phyloP scores from a whole-genome alignment of 2,888 invertebrate species.

The Rhingia rostrata region DNA sequence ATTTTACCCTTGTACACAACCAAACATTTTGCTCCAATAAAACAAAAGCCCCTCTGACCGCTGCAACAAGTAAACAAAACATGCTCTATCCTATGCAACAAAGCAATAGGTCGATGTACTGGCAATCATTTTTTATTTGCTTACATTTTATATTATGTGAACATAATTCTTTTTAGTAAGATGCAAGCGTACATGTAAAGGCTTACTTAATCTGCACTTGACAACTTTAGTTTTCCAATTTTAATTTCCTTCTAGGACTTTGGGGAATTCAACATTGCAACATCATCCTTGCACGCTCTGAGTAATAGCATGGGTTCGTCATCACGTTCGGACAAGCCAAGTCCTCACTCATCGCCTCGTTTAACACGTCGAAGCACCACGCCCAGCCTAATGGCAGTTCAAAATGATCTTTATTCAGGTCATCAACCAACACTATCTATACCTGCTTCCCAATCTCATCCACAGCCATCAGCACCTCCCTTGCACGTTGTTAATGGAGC shows the following conservation, averaged over 20 bases:
- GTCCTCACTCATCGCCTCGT: constrained; percentile 85
- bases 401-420: constrained; percentile 81
- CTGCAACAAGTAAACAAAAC: too few species aligned
- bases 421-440: constrained; percentile 78
- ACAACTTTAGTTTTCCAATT: constrained; percentile 33
- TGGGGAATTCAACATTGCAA: constrained; percentile 87
- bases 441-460: constrained; percentile 74
- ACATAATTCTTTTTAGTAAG: neutral
- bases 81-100: too few species aligned
- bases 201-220: neutral
- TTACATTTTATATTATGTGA: too few species aligned
- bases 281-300: constrained; percentile 85
- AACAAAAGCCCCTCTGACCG: too few species aligned
- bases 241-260: constrained; percentile 83
- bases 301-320: constrained; percentile 81
- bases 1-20: too few species aligned
- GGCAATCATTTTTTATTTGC: too few species aligned
- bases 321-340: constrained; percentile 83
- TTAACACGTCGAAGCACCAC: constrained; percentile 83
- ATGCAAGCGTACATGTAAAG: neutral
- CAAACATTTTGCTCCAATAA: too few species aligned
- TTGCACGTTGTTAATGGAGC: constrained; percentile 77
- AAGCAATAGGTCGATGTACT: too few species aligned
- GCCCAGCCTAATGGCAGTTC: constrained; percentile 82
- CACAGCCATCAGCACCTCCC: constrained; percentile 80